phyloP scores from a whole-genome alignment of 2,888 invertebrate species.

The Rotaria socialis region DNA sequence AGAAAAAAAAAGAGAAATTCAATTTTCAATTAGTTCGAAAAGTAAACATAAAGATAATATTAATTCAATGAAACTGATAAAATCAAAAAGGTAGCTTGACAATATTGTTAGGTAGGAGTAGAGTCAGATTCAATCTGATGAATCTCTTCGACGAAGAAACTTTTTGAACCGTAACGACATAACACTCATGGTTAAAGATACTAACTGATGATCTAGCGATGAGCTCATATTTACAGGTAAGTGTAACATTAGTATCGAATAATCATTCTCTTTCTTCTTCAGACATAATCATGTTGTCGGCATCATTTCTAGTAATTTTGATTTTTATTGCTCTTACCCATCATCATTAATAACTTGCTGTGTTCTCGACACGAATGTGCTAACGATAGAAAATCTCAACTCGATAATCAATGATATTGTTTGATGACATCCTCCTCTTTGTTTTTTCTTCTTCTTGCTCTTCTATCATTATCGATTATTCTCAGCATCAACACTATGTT shows the following conservation, averaged over 20 bases:
- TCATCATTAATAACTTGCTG: constrained; percentile 3
- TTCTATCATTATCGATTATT: not conserved
- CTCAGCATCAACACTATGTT: not conserved
- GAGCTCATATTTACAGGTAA: not conserved
- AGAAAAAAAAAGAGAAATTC: not conserved
- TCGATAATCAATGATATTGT: not conserved
- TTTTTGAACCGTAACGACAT: too few relatives aligned
- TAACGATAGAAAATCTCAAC: not conserved
- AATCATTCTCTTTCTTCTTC: not conserved
- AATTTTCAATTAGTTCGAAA: not conserved
- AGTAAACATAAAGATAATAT: not conserved
- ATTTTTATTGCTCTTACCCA: not conserved
- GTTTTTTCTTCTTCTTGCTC: not conserved
- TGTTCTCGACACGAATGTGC: not conserved
- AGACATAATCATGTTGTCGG: not conserved
- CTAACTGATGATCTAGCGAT: not conserved
- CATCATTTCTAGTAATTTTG: not conserved
- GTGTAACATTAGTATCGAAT: not conserved
- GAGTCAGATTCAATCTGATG: too few relatives aligned
- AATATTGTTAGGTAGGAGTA: too few relatives aligned
- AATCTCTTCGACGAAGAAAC: too few relatives aligned
- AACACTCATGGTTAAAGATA: too few relatives aligned
- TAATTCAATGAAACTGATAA: too few relatives aligned
- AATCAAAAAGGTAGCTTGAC: too few relatives aligned
- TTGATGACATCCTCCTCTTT: not conserved